Percentiles rank a stretch among this genome's conserved stretches.
phyloP scores from a whole-genome alignment of 37 sponge, comb jelly and placozoan genomes.

The Oscarella lobularis region DNA sequence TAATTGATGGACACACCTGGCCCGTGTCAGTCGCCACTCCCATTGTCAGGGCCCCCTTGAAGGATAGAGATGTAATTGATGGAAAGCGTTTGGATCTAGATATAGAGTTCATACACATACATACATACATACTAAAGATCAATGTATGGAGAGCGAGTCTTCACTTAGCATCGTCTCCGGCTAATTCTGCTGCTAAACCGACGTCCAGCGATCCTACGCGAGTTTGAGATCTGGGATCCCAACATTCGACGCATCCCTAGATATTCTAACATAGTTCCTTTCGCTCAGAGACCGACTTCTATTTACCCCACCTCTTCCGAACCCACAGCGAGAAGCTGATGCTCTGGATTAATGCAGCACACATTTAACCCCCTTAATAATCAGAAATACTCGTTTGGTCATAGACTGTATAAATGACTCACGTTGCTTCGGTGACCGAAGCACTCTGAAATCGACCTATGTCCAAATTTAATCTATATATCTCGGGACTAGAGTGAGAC shows the following conservation, averaged over 20 bases:
- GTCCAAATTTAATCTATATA: constrained; percentile 85
- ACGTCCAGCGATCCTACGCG: constrained; percentile 48
- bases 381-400: not conserved
- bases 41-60: constrained; percentile 48
- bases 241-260: constrained; percentile 79
- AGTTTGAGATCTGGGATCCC: constrained; percentile 75
- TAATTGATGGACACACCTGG: constrained; percentile 22
- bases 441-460: constrained; percentile 73
- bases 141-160: not conserved
- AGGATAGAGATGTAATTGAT: constrained; percentile 59
- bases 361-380: constrained; percentile 16
- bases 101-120: too few relatives aligned
- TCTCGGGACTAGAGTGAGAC: constrained; percentile 38
- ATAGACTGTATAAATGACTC: not conserved
- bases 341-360: constrained; percentile 55
- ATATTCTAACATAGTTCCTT: too few relatives aligned
- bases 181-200: constrained; percentile 9
- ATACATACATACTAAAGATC: not conserved
- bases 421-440: constrained; percentile 48
- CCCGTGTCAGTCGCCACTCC: constrained; percentile 78
- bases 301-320: constrained; percentile 46
- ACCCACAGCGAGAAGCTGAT: constrained; percentile 72
- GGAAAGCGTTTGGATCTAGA: too few relatives aligned
- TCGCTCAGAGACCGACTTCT: too few relatives aligned
- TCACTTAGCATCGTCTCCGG: not conserved